These are phyloP conservation scores for Anisognathus igniventris DNA, from an alignment of 2,797 vertebrate species.

Conservation along the genomic window DNA sequence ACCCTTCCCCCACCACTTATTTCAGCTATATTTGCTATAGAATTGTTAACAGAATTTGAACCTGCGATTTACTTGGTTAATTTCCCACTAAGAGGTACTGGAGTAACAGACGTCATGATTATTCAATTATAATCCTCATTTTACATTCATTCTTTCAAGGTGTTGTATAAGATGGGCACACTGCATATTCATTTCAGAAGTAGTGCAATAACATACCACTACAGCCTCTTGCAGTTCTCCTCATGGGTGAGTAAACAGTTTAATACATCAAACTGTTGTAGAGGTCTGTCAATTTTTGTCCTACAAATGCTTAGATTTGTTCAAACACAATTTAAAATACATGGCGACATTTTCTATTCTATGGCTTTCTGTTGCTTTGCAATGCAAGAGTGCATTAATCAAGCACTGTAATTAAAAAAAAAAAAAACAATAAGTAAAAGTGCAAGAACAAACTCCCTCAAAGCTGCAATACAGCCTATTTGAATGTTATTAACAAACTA, in stretches of 20 bases:
- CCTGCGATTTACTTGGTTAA: slow-evolving; percentile 85
- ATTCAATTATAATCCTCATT: slow-evolving; percentile 88
- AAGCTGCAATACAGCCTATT: neutral
- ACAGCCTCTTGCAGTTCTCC: slow-evolving; percentile 58
- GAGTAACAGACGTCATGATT: slow-evolving; percentile 94
- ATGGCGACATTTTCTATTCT: neutral
- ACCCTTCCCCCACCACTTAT: slow-evolving; percentile 83
- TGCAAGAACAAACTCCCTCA: accelerated
- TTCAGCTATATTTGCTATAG: slow-evolving; percentile 90
- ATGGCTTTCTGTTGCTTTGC: neutral
- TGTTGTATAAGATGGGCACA: slow-evolving; percentile 43
- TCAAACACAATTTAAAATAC: neutral
- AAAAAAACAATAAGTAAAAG: neutral
- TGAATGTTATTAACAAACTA: neutral
- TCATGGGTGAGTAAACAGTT: slow-evolving; percentile 41
- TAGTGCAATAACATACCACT: slow-evolving; percentile 73
- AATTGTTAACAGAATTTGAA: slow-evolving; percentile 88
- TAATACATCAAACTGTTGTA: slow-evolving; percentile 53
- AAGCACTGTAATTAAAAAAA: too few relatives aligned
- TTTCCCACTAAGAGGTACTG: slow-evolving; percentile 84
- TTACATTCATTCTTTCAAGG: slow-evolving; percentile 77
- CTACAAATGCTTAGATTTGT: neutral
- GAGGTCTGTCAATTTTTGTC: slow-evolving; percentile 15
- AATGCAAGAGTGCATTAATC: neutral
- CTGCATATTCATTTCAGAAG: slow-evolving; percentile 80